Evolutionary conservation across 2,888 invertebrate genomes (phyloP).

Genomic region (Mesorhabditis spiculigera): DNA sequence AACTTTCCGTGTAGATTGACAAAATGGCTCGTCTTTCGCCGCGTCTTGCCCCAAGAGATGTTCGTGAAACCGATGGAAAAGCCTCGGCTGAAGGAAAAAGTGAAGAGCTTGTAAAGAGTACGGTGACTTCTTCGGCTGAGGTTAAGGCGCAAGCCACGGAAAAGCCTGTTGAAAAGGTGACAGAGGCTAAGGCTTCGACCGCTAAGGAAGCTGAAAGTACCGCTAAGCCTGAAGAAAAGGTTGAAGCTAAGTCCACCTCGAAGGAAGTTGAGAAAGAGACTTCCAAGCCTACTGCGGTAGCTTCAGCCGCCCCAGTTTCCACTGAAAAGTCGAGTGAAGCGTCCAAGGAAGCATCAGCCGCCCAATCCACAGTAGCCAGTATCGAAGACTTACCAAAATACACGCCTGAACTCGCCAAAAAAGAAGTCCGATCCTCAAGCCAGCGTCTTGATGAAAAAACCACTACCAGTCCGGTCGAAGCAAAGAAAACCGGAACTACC

Average conservation of each 20-base stretch:
- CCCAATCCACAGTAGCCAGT: background rate
- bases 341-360: background rate
- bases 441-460: no score
- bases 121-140: no score
- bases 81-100: background rate
- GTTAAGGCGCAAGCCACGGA: no score
- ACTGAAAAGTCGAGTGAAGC: background rate
- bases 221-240: background rate
- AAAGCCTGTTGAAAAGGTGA: no score
- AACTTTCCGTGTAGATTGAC: conserved; percentile 2
- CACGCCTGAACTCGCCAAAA: background rate
- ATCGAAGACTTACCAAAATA: background rate
- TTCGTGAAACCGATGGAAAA: background rate
- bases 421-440: background rate
- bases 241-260: background rate
- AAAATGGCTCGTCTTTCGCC: background rate
- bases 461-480: no score
- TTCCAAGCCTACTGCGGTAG: no score
- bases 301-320: no score
- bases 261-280: background rate
- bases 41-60: conserved; percentile 2
- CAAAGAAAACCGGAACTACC: no score
- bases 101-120: background rate
- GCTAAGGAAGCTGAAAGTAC: background rate
- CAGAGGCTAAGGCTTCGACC: no score